These are phyloP conservation scores for Leptobrachium ailaonicum DNA, from an alignment of 2,113 vertebrate genomes.

Conservation along the genomic window DNA sequence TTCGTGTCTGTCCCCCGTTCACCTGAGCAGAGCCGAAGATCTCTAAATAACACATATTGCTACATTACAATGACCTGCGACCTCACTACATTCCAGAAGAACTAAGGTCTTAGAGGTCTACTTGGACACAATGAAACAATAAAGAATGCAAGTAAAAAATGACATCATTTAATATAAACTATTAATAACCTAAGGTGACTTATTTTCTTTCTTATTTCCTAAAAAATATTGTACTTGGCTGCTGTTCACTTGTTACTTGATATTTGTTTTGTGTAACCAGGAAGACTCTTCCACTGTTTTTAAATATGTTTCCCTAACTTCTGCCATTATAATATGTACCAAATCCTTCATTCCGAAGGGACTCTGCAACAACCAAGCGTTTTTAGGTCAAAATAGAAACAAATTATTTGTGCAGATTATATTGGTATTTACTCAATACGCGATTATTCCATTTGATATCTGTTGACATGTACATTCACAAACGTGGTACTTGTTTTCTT, in stretches of 20 bases:
- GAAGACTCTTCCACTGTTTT: slow-evolving; percentile 78
- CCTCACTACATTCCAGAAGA: no score
- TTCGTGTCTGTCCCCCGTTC: no score
- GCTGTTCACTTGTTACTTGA: slow-evolving; percentile 58
- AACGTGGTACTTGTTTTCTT: no score
- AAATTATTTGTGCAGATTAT: no score
- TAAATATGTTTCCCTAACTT: slow-evolving; percentile 74
- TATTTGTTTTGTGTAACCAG: slow-evolving; percentile 85
- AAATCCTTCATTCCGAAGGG: not conserved
- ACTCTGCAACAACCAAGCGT: not conserved
- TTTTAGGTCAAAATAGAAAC: no score
- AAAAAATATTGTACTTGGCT: slow-evolving; percentile 84
- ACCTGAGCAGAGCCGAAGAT: no score
- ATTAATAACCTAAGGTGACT: slow-evolving; percentile 83
- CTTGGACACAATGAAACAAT: slow-evolving; percentile 55
- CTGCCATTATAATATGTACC: slow-evolving; percentile 62
- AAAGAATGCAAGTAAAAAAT: slow-evolving; percentile 65
- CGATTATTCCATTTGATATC: no score
- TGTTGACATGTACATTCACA: no score
- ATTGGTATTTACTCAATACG: no score
- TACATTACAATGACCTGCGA: no score
- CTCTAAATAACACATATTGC: no score
- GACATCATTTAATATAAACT: slow-evolving; percentile 77
- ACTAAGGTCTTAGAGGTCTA: slow-evolving; percentile 17
- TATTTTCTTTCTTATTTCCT: slow-evolving; percentile 84